Conservation (phyloP, 2,797 vertebrate genomes). For the Microhierax caerulescens region DNA sequence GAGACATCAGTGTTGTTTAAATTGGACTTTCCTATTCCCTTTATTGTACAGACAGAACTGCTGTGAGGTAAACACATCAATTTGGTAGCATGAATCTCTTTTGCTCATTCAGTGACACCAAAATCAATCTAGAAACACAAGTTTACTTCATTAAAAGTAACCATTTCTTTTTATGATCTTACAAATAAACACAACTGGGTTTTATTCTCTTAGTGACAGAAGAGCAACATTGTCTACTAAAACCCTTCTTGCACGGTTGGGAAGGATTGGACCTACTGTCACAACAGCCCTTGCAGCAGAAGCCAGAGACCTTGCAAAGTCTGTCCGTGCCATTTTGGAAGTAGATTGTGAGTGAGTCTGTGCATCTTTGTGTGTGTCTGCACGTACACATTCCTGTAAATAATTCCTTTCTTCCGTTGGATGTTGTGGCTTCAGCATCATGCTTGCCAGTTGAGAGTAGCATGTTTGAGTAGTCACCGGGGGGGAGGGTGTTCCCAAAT, state of each 20-base stretch:
- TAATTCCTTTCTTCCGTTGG: background rate
- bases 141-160: background rate
- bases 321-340: constrained; percentile 84
- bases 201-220: constrained; percentile 69
- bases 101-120: background rate
- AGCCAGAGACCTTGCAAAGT: constrained; percentile 85
- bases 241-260: constrained; percentile 58
- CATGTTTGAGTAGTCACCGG: background rate
- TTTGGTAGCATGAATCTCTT: background rate
- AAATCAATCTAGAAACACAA: background rate
- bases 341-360: constrained; percentile 85
- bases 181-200: background rate
- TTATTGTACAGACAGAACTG: background rate
- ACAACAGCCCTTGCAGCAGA: constrained; percentile 80
- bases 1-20: background rate
- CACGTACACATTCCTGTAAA: background rate
- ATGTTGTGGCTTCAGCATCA: background rate
- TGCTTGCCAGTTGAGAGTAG: background rate
- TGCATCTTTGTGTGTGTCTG: background rate
- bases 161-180: background rate
- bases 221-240: constrained; percentile 74
- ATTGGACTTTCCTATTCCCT: background rate
- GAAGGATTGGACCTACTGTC: constrained; percentile 73
- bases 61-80: background rate
- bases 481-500: background rate